phyloP scores from a whole-genome alignment of 2,113 vertebrate species.

The Beaufortia kweichowensis region DNA sequence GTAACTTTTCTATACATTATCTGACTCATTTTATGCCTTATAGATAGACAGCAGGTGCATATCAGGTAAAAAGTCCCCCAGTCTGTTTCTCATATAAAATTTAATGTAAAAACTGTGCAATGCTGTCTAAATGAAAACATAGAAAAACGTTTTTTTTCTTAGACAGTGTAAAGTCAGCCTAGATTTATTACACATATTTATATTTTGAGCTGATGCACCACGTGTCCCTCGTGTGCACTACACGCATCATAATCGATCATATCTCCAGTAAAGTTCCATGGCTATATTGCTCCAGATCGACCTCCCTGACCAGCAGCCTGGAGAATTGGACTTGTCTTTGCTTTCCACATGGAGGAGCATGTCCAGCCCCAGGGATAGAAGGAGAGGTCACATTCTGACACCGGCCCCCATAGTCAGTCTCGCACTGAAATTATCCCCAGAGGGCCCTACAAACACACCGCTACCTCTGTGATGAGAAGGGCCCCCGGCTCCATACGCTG shows the following conservation, averaged over 20 bases:
- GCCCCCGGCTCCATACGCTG: slow-evolving; percentile 70
- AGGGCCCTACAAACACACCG: slow-evolving; percentile 58
- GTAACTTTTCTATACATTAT: too few species aligned
- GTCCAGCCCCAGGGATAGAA: slow-evolving; percentile 60
- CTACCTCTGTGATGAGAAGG: slow-evolving; percentile 55
- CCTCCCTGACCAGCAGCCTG: slow-evolving; percentile 34
- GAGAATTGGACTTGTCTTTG: slow-evolving; percentile 65
- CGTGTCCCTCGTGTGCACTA: background rate
- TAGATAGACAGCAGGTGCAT: too few species aligned
- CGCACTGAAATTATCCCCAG: slow-evolving; percentile 42
- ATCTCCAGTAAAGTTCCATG: slow-evolving; percentile 22
- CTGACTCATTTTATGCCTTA: background rate
- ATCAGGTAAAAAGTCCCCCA: background rate
- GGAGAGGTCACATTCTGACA: slow-evolving; percentile 69
- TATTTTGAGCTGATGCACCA: slow-evolving; percentile 8
- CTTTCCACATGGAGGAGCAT: slow-evolving; percentile 63
- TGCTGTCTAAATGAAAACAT: background rate
- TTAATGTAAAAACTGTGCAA: background rate
- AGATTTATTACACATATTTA: slow-evolving; percentile 22
- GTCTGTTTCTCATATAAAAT: background rate
- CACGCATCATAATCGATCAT: slow-evolving; percentile 46
- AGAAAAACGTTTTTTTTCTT: background rate
- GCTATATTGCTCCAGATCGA: slow-evolving; percentile 38
- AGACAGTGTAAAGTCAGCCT: background rate
- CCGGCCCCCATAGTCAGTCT: slow-evolving; percentile 40